Evolutionary conservation across 2,113 vertebrate species (phyloP).

Genomic region (Probosciger aterrimus): DNA sequence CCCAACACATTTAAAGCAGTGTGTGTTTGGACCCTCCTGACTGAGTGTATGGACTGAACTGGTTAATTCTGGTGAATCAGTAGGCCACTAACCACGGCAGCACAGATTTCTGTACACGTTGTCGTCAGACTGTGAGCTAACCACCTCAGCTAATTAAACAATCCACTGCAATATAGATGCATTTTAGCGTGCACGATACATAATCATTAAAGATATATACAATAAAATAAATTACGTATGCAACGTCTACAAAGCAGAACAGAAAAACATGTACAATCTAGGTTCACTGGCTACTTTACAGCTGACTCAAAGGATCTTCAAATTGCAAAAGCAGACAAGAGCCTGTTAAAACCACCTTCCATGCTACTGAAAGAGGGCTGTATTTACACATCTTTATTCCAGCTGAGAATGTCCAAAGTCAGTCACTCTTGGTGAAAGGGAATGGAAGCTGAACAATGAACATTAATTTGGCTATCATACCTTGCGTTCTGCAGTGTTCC

Average conservation of each 20-base stretch:
- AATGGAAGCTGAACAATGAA: background rate
- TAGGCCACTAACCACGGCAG: background rate
- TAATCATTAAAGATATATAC: background rate
- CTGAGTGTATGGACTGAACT: background rate
- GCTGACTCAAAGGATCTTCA: background rate
- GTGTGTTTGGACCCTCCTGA: background rate
- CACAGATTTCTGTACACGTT: background rate
- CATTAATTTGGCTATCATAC: background rate
- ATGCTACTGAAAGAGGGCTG: background rate
- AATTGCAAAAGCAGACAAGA: background rate
- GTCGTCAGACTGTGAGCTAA: background rate
- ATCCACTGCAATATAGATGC: background rate
- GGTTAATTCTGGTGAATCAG: background rate
- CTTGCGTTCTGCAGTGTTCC: slow-evolving; percentile 46
- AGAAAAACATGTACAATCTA: background rate
- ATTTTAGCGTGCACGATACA: background rate
- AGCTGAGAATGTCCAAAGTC: background rate
- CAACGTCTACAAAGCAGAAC: background rate
- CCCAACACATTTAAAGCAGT: background rate
- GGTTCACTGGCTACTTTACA: background rate
- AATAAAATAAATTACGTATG: background rate
- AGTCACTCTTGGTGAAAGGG: background rate
- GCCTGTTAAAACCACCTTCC: background rate
- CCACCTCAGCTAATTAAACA: background rate
- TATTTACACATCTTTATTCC: background rate